Evolutionary conservation across 2,888 invertebrate species (phyloP).

Genomic region (Dichetophora obliterata): DNA sequence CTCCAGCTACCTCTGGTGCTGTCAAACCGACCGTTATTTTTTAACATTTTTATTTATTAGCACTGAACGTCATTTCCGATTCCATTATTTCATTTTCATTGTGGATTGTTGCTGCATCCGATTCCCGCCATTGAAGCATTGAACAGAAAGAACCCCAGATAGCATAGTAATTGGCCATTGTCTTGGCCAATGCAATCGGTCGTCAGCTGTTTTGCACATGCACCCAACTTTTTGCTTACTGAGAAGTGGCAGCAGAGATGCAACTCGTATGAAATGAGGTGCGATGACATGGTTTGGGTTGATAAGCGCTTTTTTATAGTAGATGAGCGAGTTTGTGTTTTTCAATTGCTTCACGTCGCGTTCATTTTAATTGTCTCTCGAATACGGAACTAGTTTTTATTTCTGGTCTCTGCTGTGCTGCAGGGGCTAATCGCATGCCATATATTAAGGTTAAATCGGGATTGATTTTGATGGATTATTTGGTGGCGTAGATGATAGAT

Average conservation of each 20-base stretch:
- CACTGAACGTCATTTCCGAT: slow-evolving; percentile 49
- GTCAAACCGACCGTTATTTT: slow-evolving; percentile 27
- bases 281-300: no score
- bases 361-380: slow-evolving; percentile 20
- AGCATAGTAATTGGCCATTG: background rate
- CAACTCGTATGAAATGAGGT: background rate
- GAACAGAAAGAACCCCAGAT: background rate
- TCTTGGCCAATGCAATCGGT: background rate
- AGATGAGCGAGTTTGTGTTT: background rate
- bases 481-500: no score
- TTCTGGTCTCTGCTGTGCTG: background rate
- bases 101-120: slow-evolving; percentile 5
- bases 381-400: slow-evolving; percentile 12
- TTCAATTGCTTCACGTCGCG: background rate
- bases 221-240: background rate
- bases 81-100: slow-evolving; percentile 45
- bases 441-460: background rate
- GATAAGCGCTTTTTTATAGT: no score
- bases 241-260: background rate
- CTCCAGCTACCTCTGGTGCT: background rate
- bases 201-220: slow-evolving; percentile 19
- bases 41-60: slow-evolving; percentile 56
- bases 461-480: no score
- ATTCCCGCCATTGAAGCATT: slow-evolving; percentile 22
- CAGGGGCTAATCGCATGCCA: background rate